Conservation (phyloP, 92 coral and sea anemone species). For the Zoanthus gigantus region DNA sequence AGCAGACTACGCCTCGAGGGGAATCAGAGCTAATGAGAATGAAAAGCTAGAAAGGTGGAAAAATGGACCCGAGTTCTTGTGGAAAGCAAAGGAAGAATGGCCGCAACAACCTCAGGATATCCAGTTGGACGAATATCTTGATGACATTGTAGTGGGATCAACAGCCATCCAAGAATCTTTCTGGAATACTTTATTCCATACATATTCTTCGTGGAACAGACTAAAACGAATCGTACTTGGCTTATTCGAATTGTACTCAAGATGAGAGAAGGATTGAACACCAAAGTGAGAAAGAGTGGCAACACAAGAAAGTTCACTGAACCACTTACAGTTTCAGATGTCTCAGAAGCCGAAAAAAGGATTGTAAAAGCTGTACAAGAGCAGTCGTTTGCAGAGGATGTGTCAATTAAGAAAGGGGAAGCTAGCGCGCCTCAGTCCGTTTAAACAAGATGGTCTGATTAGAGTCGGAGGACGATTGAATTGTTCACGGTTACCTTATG, state of each 20-base stretch:
- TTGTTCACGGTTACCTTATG: conserved; percentile 16
- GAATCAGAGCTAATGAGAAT: too few species aligned
- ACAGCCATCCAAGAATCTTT: conserved; percentile 2
- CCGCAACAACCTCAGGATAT: too few species aligned
- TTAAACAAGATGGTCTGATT: conserved; percentile 23
- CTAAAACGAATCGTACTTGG: conserved; percentile 1
- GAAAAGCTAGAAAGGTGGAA: too few species aligned
- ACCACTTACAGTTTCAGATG: conserved; percentile 6
- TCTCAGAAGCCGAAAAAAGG: conserved; percentile 1
- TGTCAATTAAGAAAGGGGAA: conserved; percentile 1
- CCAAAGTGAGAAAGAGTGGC: conserved; percentile 8
- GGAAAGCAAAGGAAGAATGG: too few species aligned
- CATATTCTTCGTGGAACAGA: conserved; percentile 1
- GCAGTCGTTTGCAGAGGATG: conserved; percentile 10
- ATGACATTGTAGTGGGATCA: background rate
- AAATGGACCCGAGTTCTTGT: too few species aligned
- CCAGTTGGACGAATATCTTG: too few species aligned
- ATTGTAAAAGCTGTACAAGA: conserved; percentile 5
- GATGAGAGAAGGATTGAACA: conserved; percentile 7
- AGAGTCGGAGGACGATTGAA: conserved; percentile 20
- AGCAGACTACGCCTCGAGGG: too few species aligned
- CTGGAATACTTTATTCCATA: conserved; percentile 4
- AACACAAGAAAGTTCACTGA: conserved; percentile 5
- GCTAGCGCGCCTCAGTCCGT: conserved; percentile 30
- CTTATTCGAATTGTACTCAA: conserved; percentile 3